These are phyloP conservation scores for Mastomys coucha DNA, from an alignment of 2,113 vertebrate genomes.

Conservation along the genomic window DNA sequence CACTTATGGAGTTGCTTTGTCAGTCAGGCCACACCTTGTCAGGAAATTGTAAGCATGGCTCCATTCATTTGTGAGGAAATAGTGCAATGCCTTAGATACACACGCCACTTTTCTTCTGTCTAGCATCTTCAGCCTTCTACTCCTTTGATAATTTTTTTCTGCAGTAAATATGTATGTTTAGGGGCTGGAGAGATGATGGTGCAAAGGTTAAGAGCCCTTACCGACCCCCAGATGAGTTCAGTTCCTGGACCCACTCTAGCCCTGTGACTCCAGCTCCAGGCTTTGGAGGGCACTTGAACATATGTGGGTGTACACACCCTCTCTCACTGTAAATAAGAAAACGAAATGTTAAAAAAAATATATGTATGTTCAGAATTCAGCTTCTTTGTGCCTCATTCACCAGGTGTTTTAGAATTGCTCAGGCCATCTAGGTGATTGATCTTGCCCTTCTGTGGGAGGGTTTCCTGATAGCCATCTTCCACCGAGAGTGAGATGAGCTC, in stretches of 20 bases:
- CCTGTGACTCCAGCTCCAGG: background rate
- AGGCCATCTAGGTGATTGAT: slow-evolving; percentile 91
- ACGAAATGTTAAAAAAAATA: background rate
- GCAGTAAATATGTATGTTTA: slow-evolving; percentile 61
- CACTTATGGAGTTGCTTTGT: slow-evolving; percentile 86
- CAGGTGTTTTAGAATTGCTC: slow-evolving; percentile 93
- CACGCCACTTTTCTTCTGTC: slow-evolving; percentile 72
- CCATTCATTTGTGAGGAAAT: slow-evolving; percentile 90
- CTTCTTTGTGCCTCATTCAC: slow-evolving; percentile 95
- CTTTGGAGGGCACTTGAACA: background rate
- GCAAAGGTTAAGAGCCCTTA: background rate
- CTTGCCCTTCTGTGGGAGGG: slow-evolving; percentile 91
- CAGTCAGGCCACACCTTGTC: slow-evolving; percentile 90
- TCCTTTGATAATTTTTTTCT: slow-evolving; percentile 64
- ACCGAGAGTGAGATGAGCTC: background rate
- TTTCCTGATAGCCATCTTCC: slow-evolving; percentile 88
- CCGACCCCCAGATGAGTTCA: background rate
- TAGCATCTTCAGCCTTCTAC: slow-evolving; percentile 59
- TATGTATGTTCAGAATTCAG: slow-evolving; percentile 86
- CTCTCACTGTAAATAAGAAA: background rate
- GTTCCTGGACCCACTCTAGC: background rate
- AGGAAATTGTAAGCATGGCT: slow-evolving; percentile 93
- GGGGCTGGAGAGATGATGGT: background rate
- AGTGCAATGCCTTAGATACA: slow-evolving; percentile 87
- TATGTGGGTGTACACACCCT: background rate